Evolutionary conservation across 2,113 vertebrate species (phyloP), one percentile per base, ranked within the genome.

Genomic region (Fulmarus glacialis): DNA sequence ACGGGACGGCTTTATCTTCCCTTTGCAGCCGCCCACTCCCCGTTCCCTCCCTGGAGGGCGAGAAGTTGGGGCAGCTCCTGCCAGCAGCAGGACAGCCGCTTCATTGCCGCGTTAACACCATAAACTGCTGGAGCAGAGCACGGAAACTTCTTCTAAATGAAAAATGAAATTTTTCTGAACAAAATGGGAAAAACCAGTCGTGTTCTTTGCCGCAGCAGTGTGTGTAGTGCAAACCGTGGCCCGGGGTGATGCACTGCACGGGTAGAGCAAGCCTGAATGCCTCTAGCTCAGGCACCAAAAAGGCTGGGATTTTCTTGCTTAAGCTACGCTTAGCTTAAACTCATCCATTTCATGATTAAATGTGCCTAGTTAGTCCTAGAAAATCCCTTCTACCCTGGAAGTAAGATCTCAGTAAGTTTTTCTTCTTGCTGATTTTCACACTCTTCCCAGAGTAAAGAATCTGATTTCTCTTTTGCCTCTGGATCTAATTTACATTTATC

Each of bases 81-180:
- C 56, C 79, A 91, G 80, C 59, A 82, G 55, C 36, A 18, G 5
- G 70, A 59, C 91, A 79, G 34, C 5, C 11, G 5, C 94, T 95
- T 88, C 85, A 84, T 72, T 96, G 85, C 50, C 3, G 2, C 9
- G 11, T 92, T 90, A 96, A 11, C 8, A 15, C 82, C 86, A 58
- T 40, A 56, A 91, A 79, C 81, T 96, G 91, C 80, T 50, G 59
- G 87, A 98, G 78, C 59, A 85, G 79, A 97, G 78, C 96, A 93
- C 10, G 2, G 24, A 95, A 96, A 96, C n/a, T 59, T 72, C 77
- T 84, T 91, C 70, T 36, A 78, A 90, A 43, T 84, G 84, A 96
- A 90, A 98, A 98, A 92, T 43, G 40, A 79, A 92, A 94, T 53
- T 74, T 81, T 89, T 80, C 82, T 26, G 50, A 93, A 79, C 72